phyloP scores from a whole-genome alignment of 2,113 vertebrate genomes.

The Marcusenius ussheri region DNA sequence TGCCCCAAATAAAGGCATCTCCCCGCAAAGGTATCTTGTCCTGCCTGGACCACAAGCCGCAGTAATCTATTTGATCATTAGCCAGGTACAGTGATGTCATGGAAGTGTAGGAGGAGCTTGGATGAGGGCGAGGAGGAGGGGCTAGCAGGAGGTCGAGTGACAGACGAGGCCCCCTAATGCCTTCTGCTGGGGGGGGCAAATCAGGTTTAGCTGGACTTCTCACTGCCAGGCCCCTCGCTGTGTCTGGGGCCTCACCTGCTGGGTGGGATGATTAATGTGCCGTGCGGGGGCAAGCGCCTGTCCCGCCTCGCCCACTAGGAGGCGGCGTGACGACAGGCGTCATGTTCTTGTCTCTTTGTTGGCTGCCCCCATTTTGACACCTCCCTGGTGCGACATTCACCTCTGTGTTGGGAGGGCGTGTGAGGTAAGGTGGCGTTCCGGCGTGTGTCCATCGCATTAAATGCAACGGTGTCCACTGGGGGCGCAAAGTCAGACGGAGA shows the following conservation, averaged over 20 bases:
- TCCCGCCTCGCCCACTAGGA: not conserved
- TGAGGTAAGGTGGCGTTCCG: not conserved
- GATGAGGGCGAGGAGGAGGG: not conserved
- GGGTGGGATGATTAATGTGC: not conserved
- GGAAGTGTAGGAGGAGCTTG: not conserved
- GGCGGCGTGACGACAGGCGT: not conserved
- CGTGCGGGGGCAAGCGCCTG: not conserved
- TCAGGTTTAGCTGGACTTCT: not conserved
- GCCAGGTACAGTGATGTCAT: not conserved
- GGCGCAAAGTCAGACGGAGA: too few relatives aligned
- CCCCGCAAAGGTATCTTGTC: not conserved
- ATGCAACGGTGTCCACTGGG: not conserved
- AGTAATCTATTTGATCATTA: not conserved
- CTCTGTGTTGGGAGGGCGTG: not conserved
- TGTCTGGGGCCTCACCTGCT: not conserved
- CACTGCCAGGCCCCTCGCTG: not conserved
- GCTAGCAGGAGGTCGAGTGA: not conserved
- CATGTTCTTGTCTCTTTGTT: not conserved
- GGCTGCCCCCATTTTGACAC: not conserved
- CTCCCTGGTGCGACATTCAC: not conserved
- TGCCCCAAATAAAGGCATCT: not conserved
- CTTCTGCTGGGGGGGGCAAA: not conserved
- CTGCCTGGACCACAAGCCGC: not conserved
- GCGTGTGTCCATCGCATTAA: not conserved
- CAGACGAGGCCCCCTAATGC: not conserved